Evolutionary conservation across 2,113 vertebrate species (phyloP), one percentile per base, ranked within the genome.

Genomic region (Nettapus auritus): DNA sequence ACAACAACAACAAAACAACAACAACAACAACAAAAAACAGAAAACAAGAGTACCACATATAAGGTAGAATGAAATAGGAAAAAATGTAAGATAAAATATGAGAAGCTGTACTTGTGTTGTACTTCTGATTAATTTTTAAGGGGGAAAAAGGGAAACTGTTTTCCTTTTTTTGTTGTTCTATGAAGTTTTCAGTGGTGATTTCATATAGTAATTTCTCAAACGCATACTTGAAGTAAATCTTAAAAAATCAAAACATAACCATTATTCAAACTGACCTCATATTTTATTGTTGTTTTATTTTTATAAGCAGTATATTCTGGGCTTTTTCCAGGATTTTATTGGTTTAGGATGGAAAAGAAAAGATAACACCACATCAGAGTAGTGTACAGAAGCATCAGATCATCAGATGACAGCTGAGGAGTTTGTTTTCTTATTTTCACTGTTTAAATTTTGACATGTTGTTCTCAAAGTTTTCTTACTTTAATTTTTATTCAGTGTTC

Each of bases 361-460:
- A 84, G 5, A 34, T 78, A 18, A 26, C 50, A 20, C 29, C 21
- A 6, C 57, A 42, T 80, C 40, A 38, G 48, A 78, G 66, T 19
- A 60, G 29, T 40, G 33, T 66, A 57, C 33, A 18, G 79, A 92
- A 62, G 13, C 40, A 86, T 29, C 33, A 87, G 62, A 60, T 59
- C 23, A 67, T 67, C 71, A 90, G 62, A 79, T 71, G 74, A 87
- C 66, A 84, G 42, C 62, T 3, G 11, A 80, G 63, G 63, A 87
- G 31, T 91, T 97, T 38, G 62, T 94, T 88, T 90, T 93, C 90
- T 85, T 94, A 40, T 36, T 96, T 93, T 64, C 63, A 44, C 48
- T 73, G 10, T 76, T 88, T 64, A 70, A 82, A 73, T 82, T 93
- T 92, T 91, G 86, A 79, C 62, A 62, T 69, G 44, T 82, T 82